Evolutionary conservation across 2,888 invertebrate species (phyloP), one percentile per base, ranked within the genome.

Genomic region (Strigamia transsilvanica): DNA sequence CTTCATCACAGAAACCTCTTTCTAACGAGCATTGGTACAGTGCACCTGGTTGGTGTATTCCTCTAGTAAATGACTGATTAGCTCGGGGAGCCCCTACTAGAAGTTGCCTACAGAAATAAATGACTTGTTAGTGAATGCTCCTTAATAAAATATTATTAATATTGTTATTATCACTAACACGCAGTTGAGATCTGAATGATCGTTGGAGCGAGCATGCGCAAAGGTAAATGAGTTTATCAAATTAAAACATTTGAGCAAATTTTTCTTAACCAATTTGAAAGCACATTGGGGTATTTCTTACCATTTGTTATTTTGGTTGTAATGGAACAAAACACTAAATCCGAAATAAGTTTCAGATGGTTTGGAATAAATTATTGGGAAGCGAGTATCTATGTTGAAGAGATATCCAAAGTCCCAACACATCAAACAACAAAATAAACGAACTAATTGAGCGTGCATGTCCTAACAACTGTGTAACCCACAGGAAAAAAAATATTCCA

Each of bases 321-420:
- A 21, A 21, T 66, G 61, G 0, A 66, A 7, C 23, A 66, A 66
- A 21, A 66, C 61, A 66, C 61, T 66, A 12, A 18, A 66, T 23
- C 61, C 61, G 12, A 66, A 66, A 21, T 66, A 66, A 6, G 61
- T 21, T 23, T 66, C 61, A 21, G 61, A 0, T 21, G 61, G 61
- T 66, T 66, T 15, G n/a, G 61, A 66, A 66, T 66, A 66, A 66
- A 66, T 66, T 66, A 23, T 21, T 12, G 61, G 61, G 23, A 66
- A 66, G 6, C 12, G 61, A 10, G 61, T 66, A 18, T 66, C 61
- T 6, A 66, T 12, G 21, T 66, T 66, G 18, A 66, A 66, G 7
- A 66, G 61, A 66, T 66, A 23, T 23, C 21, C 61, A 21, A 23
- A 23, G 12, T 23, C n/a, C 61, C 61, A 66, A 12, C 7, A 66